Percentiles rank a stretch among this genome's conserved stretches.
phyloP scores from a whole-genome alignment of 1,140 invertebrate species.

The Drosophila ambigua region DNA sequence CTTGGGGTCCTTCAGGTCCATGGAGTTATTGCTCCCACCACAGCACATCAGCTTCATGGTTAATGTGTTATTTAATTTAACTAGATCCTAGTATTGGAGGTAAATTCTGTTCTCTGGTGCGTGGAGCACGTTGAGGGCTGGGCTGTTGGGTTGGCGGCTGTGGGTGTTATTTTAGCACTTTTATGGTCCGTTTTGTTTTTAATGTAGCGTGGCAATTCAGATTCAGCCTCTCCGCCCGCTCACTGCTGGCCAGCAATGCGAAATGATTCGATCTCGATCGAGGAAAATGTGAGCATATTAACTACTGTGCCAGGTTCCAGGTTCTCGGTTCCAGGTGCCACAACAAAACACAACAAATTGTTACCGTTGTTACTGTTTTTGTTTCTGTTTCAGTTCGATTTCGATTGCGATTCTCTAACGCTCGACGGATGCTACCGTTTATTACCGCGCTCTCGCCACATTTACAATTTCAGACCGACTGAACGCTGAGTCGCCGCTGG shows the following conservation, averaged over 20 bases:
- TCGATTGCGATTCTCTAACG: constrained; percentile 10
- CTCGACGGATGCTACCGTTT: constrained; percentile 1
- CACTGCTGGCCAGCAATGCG: constrained; percentile 23
- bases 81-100: not conserved
- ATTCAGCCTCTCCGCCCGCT: constrained; percentile 17
- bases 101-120: not conserved
- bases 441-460: constrained; percentile 37
- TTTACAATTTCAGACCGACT: constrained; percentile 64
- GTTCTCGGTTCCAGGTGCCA: no score
- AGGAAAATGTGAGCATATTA: constrained; percentile 57
- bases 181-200: constrained; percentile 27
- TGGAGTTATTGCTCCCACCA: constrained; percentile 32
- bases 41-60: constrained; percentile 45
- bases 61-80: not conserved
- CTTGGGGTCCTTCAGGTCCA: constrained; percentile 36
- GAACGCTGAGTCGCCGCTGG: constrained; percentile 64
- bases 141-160: not conserved
- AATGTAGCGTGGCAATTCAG: constrained; percentile 57
- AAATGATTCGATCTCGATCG: constrained; percentile 24
- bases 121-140: not conserved
- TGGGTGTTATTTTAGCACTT: constrained; percentile 18
- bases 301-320: constrained; percentile 24
- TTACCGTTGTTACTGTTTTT: not conserved
- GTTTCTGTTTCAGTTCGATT: constrained; percentile 32
- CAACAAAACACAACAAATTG: not conserved